Evolutionary conservation across 2,113 vertebrate genomes (phyloP), one percentile per base, ranked within the genome.

Genomic region (Phrynosoma platyrhinos): DNA sequence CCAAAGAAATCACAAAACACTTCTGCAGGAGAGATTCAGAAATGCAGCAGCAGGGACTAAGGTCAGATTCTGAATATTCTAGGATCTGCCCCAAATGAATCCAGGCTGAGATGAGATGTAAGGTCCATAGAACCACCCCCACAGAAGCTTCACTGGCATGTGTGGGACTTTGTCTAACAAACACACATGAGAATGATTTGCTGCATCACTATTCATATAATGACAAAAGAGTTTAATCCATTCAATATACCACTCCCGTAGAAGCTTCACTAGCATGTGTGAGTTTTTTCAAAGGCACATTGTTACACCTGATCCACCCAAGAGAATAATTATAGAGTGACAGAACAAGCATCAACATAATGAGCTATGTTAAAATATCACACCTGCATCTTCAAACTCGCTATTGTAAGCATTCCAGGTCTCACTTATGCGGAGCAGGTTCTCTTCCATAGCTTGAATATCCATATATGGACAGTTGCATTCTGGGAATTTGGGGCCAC

Each of bases 401-500:
- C 95, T 98, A 92, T 99, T 98, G 87, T 98, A 98, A 0, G 95
- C 91, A 82, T 96, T 97, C 98, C 98, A 99, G 0, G 97, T 98
- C 94, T 99, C 98, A 0, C 97, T 98, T 95, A 99, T 98, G 84
- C 98, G 97, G 85, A 98, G 92, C 92, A 99, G 95, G 88, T 96
- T 98, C 79, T 99, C 98, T 93, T 99, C 98, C 98, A 99, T 99
- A 88, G 99, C 98, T 94, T 98, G 98, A 42, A 99, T 98, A 92
- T 99, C 99, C 98, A 98, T 98, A 92, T 98, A 98, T 9, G 99
- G 99, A 79, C 99, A 99, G 94, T 99, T 99, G 95, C 99, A 99
- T 91, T 99, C 98, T 1, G 98, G 98, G 85, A 98, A 99, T 91
- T 94, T 98, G 90, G 95, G 93, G n/a, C 97, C 97, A 86, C 99